Evolutionary conservation across 2,797 vertebrate species (phyloP).

Genomic region (Gallirallus australis): DNA sequence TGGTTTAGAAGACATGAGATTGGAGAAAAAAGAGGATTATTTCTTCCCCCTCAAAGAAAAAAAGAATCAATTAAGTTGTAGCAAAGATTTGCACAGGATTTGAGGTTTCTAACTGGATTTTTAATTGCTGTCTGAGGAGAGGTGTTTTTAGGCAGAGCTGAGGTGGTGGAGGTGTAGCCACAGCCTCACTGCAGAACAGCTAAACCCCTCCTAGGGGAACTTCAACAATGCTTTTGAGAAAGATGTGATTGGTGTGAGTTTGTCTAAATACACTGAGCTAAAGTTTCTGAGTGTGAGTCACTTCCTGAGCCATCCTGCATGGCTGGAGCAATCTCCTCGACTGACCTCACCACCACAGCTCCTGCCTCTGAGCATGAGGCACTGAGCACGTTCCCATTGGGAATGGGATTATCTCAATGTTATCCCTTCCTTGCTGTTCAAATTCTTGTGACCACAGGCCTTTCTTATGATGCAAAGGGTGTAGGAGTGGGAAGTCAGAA

Average conservation of each 20-base stretch:
- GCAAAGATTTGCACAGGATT: not conserved
- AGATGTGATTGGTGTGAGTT: not conserved
- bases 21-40: constrained; percentile 1
- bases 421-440: not conserved
- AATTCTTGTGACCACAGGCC: not conserved
- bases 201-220: not conserved
- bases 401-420: not conserved
- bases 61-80: not conserved
- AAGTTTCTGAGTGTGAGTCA: not conserved
- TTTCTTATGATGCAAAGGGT: not conserved
- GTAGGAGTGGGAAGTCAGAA: not conserved
- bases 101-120: constrained; percentile 8
- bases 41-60: not conserved
- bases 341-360: not conserved
- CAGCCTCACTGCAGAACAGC: not conserved
- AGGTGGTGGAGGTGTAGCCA: not conserved
- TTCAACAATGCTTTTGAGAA: not conserved
- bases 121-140: not conserved
- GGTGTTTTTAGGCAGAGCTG: not conserved
- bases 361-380: not conserved
- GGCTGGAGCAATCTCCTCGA: not conserved
- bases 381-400: not conserved
- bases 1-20: not conserved
- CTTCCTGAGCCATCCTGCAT: not conserved
- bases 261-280: not conserved